Conservation (phyloP, 2,888 invertebrate species). For the Rhimphoctona megacephalus region DNA sequence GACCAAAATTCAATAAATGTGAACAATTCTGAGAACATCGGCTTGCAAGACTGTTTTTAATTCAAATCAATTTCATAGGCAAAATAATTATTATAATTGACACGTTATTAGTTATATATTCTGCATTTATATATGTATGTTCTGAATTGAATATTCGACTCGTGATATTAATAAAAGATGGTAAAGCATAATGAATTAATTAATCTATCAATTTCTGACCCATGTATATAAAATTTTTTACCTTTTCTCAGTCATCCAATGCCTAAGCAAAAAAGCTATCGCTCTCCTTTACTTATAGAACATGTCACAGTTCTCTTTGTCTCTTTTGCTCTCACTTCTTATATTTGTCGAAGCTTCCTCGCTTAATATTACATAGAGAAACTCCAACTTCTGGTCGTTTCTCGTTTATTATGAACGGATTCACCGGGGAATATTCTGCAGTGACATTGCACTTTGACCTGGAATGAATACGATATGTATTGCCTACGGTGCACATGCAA, state of each 20-base stretch:
- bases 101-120: not conserved
- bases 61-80: not conserved
- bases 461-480: constrained; percentile 26
- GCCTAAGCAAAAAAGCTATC: not conserved
- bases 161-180: not conserved
- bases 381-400: constrained; percentile 55
- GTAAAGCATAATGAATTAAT: not conserved
- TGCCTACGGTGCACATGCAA: not conserved
- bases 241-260: not conserved
- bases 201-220: not conserved
- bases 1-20: not conserved
- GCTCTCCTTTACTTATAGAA: not conserved
- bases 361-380: constrained; percentile 63
- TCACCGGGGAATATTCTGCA: constrained; percentile 41
- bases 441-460: constrained; percentile 58
- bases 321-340: not conserved
- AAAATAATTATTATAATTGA: not conserved
- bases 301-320: not conserved
- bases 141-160: not conserved
- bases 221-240: not conserved
- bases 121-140: not conserved
- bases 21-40: not conserved
- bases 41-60: not conserved
- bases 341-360: constrained; percentile 41
- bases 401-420: constrained; percentile 60